Evolutionary conservation across 64 coral and sea anemone species (phyloP), one percentile per base, ranked within the genome.

Genomic region (Actinia equina): DNA sequence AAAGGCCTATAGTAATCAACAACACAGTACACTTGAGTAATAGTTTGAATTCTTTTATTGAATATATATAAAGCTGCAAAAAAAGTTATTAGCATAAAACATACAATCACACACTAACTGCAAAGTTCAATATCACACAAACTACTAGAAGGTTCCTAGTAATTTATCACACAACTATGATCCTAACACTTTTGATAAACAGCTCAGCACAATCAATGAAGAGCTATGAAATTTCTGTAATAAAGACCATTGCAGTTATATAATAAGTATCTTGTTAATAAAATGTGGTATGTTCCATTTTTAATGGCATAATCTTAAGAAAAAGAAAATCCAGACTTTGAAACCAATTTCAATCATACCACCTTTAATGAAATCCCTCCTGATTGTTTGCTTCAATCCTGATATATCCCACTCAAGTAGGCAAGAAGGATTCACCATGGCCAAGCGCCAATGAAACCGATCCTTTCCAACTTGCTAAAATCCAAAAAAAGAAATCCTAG

Each of bases 341-440:
- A 30, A 74, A 71, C 69, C 37, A 15, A 41, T 74, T 81, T 81
- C 44, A 8, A 22, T 44, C 49, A 81, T 81, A 81, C 78, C 78
- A 81, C 78, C 78, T 81, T 74, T 81, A 49, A n/a, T 49, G 78
- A 81, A 49, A 81, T 81, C 44, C 78, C 44, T 81, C 44, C 78
- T 81, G 16, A 81, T 74, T 81, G 78, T 81, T 80, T 80, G 43
- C 13, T 19, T 81, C 43, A 20, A 51, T 49, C 78, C 49, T 81
- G 78, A 81, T 10, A 81, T 4, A 81, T 5, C 62, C 5, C 78
- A 27, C 69, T 74, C 69, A 74, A 81, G 49, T 44, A 81, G 49
- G 78, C 78, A 81, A 81, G 78, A 81, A 81, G 52, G 78, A 74
- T 81, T 81, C 78, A 49, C 78, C 78, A 81, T 81, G 78, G 78